A percentile compares a stretch with the other conserved stretches of the same genome.
Conservation (phyloP, 2,888 invertebrate species). For the Drosophila vallismaia region DNA sequence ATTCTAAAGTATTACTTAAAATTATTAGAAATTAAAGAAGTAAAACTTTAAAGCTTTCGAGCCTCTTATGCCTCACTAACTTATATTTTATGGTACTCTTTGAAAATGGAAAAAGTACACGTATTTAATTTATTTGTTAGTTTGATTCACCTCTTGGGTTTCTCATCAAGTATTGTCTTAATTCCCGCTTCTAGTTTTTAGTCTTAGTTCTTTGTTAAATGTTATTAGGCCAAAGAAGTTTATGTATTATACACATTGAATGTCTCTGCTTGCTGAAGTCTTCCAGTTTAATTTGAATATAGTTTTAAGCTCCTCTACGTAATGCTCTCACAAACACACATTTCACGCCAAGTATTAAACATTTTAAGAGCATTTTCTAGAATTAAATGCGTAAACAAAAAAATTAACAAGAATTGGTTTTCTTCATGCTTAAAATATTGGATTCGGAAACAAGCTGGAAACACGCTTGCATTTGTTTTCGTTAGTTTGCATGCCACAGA, state of each 20-base stretch:
- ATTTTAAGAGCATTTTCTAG: slow-evolving; percentile 1
- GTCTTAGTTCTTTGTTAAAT: slow-evolving; percentile 14
- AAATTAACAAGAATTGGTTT: slow-evolving; percentile 38
- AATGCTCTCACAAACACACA: slow-evolving; percentile 1
- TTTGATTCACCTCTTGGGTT: too few species aligned
- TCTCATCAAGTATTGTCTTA: background rate
- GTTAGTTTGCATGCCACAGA: slow-evolving; percentile 26
- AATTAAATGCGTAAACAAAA: slow-evolving; percentile 31
- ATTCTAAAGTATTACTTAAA: too few species aligned
- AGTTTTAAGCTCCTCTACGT: slow-evolving; percentile 20
- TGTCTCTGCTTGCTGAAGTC: slow-evolving; percentile 19
- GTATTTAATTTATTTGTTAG: too few species aligned
- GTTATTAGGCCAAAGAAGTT: slow-evolving; percentile 56
- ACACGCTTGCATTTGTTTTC: slow-evolving; percentile 50
- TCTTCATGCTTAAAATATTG: slow-evolving; percentile 23
- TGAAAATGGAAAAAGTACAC: too few species aligned
- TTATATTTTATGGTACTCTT: too few species aligned
- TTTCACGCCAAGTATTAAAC: slow-evolving; percentile 30
- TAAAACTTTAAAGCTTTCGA: too few species aligned
- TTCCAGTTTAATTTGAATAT: slow-evolving; percentile 9
- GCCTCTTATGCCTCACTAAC: too few species aligned
- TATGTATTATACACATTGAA: slow-evolving; percentile 17
- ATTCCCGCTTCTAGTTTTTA: slow-evolving; percentile 14
- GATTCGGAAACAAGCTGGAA: slow-evolving; percentile 26
- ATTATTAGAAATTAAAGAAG: too few species aligned